phyloP scores from a whole-genome alignment of 2,888 invertebrate species.

The Hydrotaea cyrtoneurina region DNA sequence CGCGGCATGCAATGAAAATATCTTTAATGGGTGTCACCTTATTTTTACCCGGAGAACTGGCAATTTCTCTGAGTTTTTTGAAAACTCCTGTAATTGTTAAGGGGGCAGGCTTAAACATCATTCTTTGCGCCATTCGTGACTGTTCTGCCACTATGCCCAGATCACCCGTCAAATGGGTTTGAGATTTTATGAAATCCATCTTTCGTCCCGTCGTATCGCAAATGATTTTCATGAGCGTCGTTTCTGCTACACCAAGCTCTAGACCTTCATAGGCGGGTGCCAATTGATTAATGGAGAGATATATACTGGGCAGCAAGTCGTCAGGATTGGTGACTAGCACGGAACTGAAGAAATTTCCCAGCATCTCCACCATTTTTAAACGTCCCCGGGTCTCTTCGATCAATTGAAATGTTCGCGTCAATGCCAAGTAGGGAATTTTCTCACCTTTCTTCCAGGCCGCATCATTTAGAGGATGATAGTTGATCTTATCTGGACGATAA shows the following conservation, averaged over 20 bases:
- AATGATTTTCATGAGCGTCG: slow-evolving; percentile 95
- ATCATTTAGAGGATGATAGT: slow-evolving; percentile 91
- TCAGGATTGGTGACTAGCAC: slow-evolving; percentile 93
- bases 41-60: slow-evolving; percentile 90
- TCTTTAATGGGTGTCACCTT: slow-evolving; percentile 96
- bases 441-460: slow-evolving; percentile 90
- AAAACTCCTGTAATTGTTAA: slow-evolving; percentile 90
- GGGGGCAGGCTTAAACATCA: slow-evolving; percentile 92
- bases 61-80: slow-evolving; percentile 91
- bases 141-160: slow-evolving; percentile 94
- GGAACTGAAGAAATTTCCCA: slow-evolving; percentile 95
- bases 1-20: slow-evolving; percentile 94
- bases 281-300: slow-evolving; percentile 96
- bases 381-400: slow-evolving; percentile 93
- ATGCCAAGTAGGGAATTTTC: slow-evolving; percentile 94
- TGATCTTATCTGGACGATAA: slow-evolving; percentile 87
- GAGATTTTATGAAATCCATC: slow-evolving; percentile 89
- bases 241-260: slow-evolving; percentile 97
- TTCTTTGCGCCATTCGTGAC: slow-evolving; percentile 91
- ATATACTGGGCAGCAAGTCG: slow-evolving; percentile 94
- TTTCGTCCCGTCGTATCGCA: slow-evolving; percentile 93
- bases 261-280: slow-evolving; percentile 96
- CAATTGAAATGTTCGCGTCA: slow-evolving; percentile 93
- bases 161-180: slow-evolving; percentile 86
- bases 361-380: slow-evolving; percentile 93